Evolutionary conservation across 2,888 invertebrate species (phyloP).

Genomic region (Eupithecia tripunctaria): DNA sequence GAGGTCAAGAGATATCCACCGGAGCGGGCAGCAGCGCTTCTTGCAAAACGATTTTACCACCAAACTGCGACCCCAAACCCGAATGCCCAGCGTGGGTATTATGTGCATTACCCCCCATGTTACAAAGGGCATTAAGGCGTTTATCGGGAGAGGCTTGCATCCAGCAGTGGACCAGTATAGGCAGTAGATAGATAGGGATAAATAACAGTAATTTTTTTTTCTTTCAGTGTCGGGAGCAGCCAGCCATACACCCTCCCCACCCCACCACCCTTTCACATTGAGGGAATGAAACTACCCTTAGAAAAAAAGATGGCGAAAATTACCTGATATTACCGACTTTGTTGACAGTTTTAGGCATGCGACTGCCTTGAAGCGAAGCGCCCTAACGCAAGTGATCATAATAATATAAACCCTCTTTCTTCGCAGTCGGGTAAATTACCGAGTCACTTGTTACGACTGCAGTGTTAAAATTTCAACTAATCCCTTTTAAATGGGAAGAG

Average conservation of each 20-base stretch:
- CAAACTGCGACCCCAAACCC: too few relatives aligned
- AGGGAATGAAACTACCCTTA: conserved; percentile 5
- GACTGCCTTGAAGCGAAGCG: not conserved
- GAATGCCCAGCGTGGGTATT: too few relatives aligned
- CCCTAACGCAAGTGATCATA: not conserved
- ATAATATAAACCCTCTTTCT: not conserved
- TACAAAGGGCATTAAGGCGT: too few relatives aligned
- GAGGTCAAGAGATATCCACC: too few relatives aligned
- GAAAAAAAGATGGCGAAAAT: not conserved
- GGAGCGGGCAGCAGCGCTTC: too few relatives aligned
- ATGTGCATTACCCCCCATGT: too few relatives aligned
- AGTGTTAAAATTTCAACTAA: not conserved
- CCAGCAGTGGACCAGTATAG: too few relatives aligned
- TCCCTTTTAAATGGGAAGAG: not conserved
- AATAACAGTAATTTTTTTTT: not conserved
- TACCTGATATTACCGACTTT: not conserved
- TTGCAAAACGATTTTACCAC: too few relatives aligned
- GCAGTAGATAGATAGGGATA: too few relatives aligned
- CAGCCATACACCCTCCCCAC: conserved; percentile 57
- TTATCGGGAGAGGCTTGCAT: too few relatives aligned
- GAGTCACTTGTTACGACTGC: not conserved
- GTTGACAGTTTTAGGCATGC: not conserved
- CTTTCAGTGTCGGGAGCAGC: conserved; percentile 38
- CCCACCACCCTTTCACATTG: conserved; percentile 57
- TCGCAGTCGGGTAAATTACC: not conserved